Conservation (phyloP, 2,888 invertebrate genomes). For the Idaea biselata region DNA sequence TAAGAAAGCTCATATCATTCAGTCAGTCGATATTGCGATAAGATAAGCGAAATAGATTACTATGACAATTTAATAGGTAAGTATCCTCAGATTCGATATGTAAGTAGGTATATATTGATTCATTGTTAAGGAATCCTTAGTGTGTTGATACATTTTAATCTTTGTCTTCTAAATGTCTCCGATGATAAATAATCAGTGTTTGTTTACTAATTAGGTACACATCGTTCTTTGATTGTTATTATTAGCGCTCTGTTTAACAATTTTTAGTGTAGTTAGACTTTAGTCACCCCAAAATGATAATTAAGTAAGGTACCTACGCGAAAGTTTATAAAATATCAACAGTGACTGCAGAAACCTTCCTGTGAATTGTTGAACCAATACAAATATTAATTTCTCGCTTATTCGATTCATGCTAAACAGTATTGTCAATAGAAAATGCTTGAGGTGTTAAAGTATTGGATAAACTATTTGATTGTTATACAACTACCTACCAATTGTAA, state of each 20-base stretch:
- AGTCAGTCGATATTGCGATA: not conserved
- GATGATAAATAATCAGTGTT: not conserved
- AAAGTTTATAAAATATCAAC: not conserved
- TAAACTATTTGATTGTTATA: not conserved
- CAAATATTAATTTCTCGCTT: not conserved
- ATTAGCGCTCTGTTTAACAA: not conserved
- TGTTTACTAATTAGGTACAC: not conserved
- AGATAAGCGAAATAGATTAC: not conserved
- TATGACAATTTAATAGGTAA: not conserved
- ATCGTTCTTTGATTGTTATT: not conserved
- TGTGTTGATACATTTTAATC: not conserved
- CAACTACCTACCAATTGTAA: not conserved
- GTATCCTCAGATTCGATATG: not conserved
- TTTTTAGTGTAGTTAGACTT: not conserved
- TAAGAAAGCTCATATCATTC: conserved; percentile 17
- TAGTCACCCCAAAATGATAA: too few species aligned
- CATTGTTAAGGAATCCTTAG: not conserved
- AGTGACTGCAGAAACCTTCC: not conserved
- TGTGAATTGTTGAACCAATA: not conserved
- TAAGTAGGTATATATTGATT: too few species aligned
- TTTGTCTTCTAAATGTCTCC: not conserved
- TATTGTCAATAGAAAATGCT: not conserved
- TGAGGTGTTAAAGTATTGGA: too few species aligned
- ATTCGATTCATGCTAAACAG: not conserved
- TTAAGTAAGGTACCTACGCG: too few species aligned